phyloP scores from a whole-genome alignment of 2,888 invertebrate genomes.

The Malthinus seriepunctatus region DNA sequence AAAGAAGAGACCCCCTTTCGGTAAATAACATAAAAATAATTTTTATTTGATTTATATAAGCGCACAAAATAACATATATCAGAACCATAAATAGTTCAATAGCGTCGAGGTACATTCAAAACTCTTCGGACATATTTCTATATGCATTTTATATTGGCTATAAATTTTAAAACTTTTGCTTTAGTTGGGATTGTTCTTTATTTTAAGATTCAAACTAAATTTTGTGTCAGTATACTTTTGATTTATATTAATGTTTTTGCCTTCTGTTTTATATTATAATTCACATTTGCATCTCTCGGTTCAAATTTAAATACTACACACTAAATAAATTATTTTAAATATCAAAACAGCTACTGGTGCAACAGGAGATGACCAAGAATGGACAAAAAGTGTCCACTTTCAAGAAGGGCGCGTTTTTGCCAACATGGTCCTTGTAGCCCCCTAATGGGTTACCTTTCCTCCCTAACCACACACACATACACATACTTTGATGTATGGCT shows the following conservation, averaged over 20 bases:
- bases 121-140: conserved; percentile 32
- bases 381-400: too few species aligned
- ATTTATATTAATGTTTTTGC: conserved; percentile 45
- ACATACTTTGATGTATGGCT: too few species aligned
- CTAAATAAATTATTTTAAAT: too few species aligned
- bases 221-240: conserved; percentile 37
- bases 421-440: too few species aligned
- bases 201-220: conserved; percentile 43
- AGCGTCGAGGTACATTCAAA: conserved; percentile 22
- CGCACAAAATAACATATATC: conserved; percentile 21
- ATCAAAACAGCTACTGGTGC: too few species aligned
- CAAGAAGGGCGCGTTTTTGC: too few species aligned
- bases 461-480: too few species aligned
- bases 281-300: too few species aligned
- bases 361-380: too few species aligned
- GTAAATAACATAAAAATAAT: conserved; percentile 10
- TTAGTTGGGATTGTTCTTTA: conserved; percentile 33
- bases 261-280: conserved; percentile 29
- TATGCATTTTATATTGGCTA: conserved; percentile 34
- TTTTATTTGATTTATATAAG: conserved; percentile 20
- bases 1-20: too few species aligned
- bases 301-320: too few species aligned
- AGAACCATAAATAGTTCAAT: conserved; percentile 32
- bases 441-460: too few species aligned
- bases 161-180: conserved; percentile 34